Evolutionary conservation across 2,888 invertebrate genomes (phyloP), one percentile per base, ranked within the genome.

Genomic region (Troides oblongomaculatus): DNA sequence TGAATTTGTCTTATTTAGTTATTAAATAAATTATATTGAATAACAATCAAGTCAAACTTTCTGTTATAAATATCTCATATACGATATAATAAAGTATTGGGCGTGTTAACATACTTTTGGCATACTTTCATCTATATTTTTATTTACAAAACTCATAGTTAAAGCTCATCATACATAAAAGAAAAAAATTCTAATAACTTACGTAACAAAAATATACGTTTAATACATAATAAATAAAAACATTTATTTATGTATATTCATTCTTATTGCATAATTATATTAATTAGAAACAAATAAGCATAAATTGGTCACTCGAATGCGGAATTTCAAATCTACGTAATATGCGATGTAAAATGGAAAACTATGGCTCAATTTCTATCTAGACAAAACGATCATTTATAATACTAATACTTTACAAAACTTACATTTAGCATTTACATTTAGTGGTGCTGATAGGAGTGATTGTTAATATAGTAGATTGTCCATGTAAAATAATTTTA

Each of bases 271-370:
- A 56, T 60, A 60, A 61, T 43, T 69, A 66, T 18, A 66, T 66
- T 25, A 62, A 62, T 62, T 65, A 69, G 46, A 69, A 62, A 64
- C 23, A 69, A 65, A 66, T 66, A 70, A 70, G 69, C 69, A 66
- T 21, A 70, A 62, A 62, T 70, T 70, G 69, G 69, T 70, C 69
- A 62, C 66, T 62, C 65, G 62, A 70, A 57, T 70, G 69, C 69
- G 46, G 62, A 66, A 69, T 64, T 65, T 65, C 21, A 65, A 70
- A 70, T 59, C 66, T 70, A 69, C 62, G 8, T 57, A 62, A 59
- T 66, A 66, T 66, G 69, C 69, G 62, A 62, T 39, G 5, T 70
- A 30, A 70, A 69, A 58, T 69, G 64, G 62, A 69, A 62, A 69
- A 69, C 69, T 69, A 65, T 69, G 56, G 64, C 23, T 65, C 66